Evolutionary conservation across 1,140 invertebrate species (phyloP).

Genomic region (Asbolus verrucosus): DNA sequence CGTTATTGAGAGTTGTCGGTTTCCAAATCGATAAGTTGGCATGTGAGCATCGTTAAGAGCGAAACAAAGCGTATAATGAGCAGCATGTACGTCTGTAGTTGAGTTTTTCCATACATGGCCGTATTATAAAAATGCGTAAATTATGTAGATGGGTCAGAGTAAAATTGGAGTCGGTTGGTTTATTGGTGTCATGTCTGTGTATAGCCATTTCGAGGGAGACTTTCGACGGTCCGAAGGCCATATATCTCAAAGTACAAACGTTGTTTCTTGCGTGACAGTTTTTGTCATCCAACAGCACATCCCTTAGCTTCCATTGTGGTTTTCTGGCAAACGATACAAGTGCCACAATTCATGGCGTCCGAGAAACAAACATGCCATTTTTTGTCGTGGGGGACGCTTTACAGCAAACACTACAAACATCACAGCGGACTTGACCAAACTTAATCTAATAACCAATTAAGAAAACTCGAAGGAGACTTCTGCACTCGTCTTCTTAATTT

Average conservation of each 20-base stretch:
- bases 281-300: slow-evolving; percentile 52
- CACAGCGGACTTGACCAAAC: slow-evolving; percentile 17
- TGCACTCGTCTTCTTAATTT: no score
- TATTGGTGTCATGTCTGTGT: slow-evolving; percentile 32
- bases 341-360: slow-evolving; percentile 52
- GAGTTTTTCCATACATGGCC: no score
- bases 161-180: slow-evolving; percentile 16
- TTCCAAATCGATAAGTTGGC: background rate
- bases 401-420: slow-evolving; percentile 22
- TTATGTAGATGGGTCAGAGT: slow-evolving; percentile 3
- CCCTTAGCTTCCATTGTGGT: slow-evolving; percentile 53
- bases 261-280: slow-evolving; percentile 53
- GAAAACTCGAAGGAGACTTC: no score
- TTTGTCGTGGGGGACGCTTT: slow-evolving; percentile 20
- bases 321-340: slow-evolving; percentile 53
- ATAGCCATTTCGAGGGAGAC: slow-evolving; percentile 29
- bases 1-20: background rate
- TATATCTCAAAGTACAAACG: slow-evolving; percentile 51
- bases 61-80: background rate
- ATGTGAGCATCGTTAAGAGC: background rate
- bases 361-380: slow-evolving; percentile 41
- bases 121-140: slow-evolving; percentile 9
- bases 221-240: slow-evolving; percentile 40
- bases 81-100: no score
- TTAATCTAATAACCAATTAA: slow-evolving; percentile 36